Evolutionary conservation across 2,888 invertebrate genomes (phyloP), one percentile per base, ranked within the genome.

Genomic region (Rhagonycha fulva): DNA sequence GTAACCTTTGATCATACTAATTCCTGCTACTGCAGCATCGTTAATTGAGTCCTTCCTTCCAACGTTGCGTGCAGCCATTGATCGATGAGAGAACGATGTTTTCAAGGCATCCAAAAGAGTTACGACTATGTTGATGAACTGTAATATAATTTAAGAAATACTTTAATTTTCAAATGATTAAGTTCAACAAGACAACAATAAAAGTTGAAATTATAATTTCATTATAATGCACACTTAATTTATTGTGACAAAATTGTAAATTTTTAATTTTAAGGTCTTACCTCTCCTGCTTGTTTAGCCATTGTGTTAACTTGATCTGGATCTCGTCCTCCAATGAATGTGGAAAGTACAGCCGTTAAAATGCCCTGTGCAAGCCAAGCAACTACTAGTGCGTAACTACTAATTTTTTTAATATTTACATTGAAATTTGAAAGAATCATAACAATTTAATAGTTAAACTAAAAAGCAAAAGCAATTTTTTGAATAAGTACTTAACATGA

Each of bases 261-360:
- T 14, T 62, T 66, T 24, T 63, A 63, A 24, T 24, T 23, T 23
- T 12, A 10, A 26, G 30, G 30, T 62, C 95, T 92, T 94, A 96
- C 96, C 96, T 96, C 96, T 89, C 96, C 95, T 89, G 96, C 96
- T 90, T 96, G 96, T 91, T 95, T 96, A 90, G 96, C 96, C 95
- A 96, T 95, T 90, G 94, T 93, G 91, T 95, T 94, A 89, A 96
- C 95, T 91, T 96, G 96, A 89, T 95, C 94, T 87, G 96, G 96
- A 91, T 96, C 95, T 92, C 94, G 94, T 89, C 94, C 93, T 91
- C 96, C 96, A 90, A 96, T 93, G 91, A 96, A 92, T 89, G 95
- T 93, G 88, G 95, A 94, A 90, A 97, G 93, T 89, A 96, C 94
- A 89, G 95, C 95, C 88, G 95, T 94, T 93, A 96, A 94, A 91